phyloP scores from a whole-genome alignment of 2,797 vertebrate species.

The Argya squamiceps region DNA sequence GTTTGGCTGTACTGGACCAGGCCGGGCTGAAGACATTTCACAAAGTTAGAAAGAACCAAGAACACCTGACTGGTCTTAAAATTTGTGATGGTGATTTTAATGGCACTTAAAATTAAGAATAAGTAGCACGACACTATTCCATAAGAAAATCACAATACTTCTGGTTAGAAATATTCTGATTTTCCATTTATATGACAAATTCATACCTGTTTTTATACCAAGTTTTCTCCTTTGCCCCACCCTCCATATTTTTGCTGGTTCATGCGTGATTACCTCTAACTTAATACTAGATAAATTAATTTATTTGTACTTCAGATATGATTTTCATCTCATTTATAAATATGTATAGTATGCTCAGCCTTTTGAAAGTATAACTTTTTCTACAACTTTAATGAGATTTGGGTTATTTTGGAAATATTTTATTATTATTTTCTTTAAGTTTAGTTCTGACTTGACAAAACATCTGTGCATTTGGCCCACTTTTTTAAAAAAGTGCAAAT shows the following conservation, averaged over 20 bases:
- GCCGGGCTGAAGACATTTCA: neutral
- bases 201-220: neutral
- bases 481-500: neutral
- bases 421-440: neutral
- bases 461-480: neutral
- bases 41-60: neutral
- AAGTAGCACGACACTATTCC: neutral
- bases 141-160: neutral
- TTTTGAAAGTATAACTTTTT: neutral
- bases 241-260: neutral
- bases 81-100: neutral
- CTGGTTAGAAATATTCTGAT: neutral
- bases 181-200: neutral
- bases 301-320: neutral
- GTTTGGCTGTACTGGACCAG: neutral
- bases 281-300: neutral
- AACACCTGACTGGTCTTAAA: neutral
- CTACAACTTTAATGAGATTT: neutral
- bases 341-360: neutral
- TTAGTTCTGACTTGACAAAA: neutral
- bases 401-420: neutral
- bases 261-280: neutral
- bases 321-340: neutral
- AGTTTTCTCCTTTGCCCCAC: neutral
- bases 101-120: neutral